Evolutionary conservation across 2,113 vertebrate genomes (phyloP), one percentile per base, ranked within the genome.

Genomic region (Manacus vitellinus): DNA sequence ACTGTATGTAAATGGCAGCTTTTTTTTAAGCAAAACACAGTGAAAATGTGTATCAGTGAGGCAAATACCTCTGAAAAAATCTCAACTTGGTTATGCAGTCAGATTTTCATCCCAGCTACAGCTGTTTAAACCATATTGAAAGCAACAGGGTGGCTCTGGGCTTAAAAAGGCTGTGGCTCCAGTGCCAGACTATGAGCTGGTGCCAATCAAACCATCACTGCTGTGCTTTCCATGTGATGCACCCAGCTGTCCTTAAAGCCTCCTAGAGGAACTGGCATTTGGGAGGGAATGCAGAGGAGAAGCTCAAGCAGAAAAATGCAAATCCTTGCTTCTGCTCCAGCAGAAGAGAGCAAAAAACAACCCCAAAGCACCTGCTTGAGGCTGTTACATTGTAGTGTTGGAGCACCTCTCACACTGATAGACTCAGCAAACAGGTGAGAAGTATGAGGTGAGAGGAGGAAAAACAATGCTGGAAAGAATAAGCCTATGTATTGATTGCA

Each of bases 261-360:
- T 82, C 88, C 37, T 25, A 22, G 67, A 90, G 47, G 46, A 77
- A 7, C 52, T 88, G 82, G 72, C 37, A 23, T 88, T 91, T 71
- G 37, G 49, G 33, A 73, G 27, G 63, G 78, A 86, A 67, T 14
- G 58, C 8, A 23, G 65, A 94, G 51, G 72, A 86, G 65, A 80
- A 80, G 39, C 75, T 73, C 55, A 65, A 72, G 85, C 71, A 89
- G 74, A 30, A 77, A 89, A 90, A 93, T 90, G 78, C 63, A 94
- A 74, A 96, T 95, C 35, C 39, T 41, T 73, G 28, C 62, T 68
- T 41, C 62, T 94, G 85, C 59, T 88, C 25, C 37, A 73, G 81
- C 70, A 91, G 58, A 74, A 94, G 66, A 31, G 19, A 56, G 41
- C 65, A 77, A 66, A 63, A 65, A 27, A 6, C 56, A 68, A 77